Percentiles rank a stretch among this genome's conserved stretches.
Evolutionary conservation across 2,797 vertebrate genomes (phyloP).

Genomic region (Luscinia megarhynchos): DNA sequence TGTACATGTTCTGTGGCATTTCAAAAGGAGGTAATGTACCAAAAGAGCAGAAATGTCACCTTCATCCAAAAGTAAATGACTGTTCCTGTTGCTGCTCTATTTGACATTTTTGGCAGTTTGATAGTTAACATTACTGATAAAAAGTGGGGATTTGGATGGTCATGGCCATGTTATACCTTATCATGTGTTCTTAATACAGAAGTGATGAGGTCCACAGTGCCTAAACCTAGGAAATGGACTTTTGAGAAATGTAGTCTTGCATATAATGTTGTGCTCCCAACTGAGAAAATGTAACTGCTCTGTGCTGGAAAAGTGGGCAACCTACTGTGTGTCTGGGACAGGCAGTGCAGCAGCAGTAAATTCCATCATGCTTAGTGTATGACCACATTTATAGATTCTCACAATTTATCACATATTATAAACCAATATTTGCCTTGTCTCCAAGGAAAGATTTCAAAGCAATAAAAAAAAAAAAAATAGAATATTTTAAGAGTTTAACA

Average conservation of each 20-base stretch:
- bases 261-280: neutral
- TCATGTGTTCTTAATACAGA: neutral
- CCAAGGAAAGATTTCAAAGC: neutral
- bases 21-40: slow-evolving; percentile 6
- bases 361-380: neutral
- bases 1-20: slow-evolving; percentile 9
- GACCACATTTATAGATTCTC: neutral
- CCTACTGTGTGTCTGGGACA: neutral
- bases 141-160: neutral
- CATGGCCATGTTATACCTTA: neutral
- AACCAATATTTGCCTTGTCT: neutral
- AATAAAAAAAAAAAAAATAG: neutral
- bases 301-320: neutral
- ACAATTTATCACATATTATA: neutral
- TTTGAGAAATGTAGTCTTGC: neutral
- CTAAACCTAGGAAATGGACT: neutral
- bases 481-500: neutral
- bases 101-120: neutral
- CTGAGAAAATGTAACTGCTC: slow-evolving; percentile 12
- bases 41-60: slow-evolving; percentile 13
- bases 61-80: neutral
- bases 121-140: neutral
- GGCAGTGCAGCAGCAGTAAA: neutral
- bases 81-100: neutral
- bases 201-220: neutral